These are phyloP conservation scores for Umimayanthus chanpuru DNA, from an alignment of 92 coral and sea anemone species.

Conservation along the genomic window DNA sequence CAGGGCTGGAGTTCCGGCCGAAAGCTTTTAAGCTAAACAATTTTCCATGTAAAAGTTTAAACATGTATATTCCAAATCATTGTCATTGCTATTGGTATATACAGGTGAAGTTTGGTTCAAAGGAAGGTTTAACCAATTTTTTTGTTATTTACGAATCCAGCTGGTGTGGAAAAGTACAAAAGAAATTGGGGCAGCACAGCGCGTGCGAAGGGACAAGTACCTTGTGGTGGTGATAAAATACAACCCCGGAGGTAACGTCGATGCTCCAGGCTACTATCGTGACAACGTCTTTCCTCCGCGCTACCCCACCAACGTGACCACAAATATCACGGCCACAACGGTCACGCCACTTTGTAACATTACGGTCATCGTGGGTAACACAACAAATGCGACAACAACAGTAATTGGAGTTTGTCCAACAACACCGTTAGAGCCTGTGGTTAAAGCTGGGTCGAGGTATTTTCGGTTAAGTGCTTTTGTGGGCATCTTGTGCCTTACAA, in stretches of 20 bases:
- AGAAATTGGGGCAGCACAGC: slow-evolving; percentile 32
- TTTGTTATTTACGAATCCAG: background rate
- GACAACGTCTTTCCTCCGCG: slow-evolving; percentile 29
- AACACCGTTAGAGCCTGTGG: slow-evolving; percentile 28
- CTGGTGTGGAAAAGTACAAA: slow-evolving; percentile 45
- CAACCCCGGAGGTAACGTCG: slow-evolving; percentile 24
- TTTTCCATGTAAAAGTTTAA: too few species aligned
- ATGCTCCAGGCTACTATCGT: slow-evolving; percentile 29
- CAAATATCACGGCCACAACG: background rate
- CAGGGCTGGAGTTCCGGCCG: too few species aligned
- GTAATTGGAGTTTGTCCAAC: slow-evolving; percentile 33
- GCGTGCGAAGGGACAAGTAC: slow-evolving; percentile 8
- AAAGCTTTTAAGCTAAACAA: too few species aligned
- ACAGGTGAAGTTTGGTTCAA: too few species aligned
- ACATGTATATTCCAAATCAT: too few species aligned
- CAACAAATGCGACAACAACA: slow-evolving; percentile 40
- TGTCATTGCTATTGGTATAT: too few species aligned
- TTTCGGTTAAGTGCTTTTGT: background rate
- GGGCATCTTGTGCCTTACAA: background rate
- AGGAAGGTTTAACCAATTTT: background rate
- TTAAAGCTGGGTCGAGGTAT: slow-evolving; percentile 24
- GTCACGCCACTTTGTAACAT: slow-evolving; percentile 39
- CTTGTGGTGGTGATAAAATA: slow-evolving; percentile 37
- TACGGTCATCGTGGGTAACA: slow-evolving; percentile 14
- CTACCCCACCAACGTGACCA: background rate